Evolutionary conservation across 2,888 invertebrate genomes (phyloP), one percentile per base, ranked within the genome.

Genomic region (Endotricha flammealis): DNA sequence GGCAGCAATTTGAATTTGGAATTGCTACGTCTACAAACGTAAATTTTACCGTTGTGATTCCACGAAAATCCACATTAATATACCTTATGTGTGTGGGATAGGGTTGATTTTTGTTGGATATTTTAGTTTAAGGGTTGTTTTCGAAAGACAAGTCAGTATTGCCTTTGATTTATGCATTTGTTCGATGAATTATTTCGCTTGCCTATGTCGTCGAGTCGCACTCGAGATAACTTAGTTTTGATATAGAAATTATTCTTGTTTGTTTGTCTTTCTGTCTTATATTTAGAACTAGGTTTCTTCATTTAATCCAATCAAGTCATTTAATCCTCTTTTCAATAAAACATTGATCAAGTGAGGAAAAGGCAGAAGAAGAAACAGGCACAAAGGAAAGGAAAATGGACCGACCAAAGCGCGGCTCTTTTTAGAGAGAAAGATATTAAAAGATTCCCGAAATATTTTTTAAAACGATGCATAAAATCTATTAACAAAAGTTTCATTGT

Each of bases 101-200:
- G 20, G 7, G n/a, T 20, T 6, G 8, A 7, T 20, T 20, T 20
- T 20, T 4, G 8, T 20, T 20, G 6, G 20, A 3, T n/a, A 20
- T 2, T 43, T 42, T 38, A 41, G 17, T 23, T 42, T 38, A 17
- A n/a, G 6, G 7, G 25, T n/a, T 42, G 39, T 38, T 39, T 22
- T 20, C 23, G 3, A 22, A 32, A 29, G 12, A 22, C 24, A 45
- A 64, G 64, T 60, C 57, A 58, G 66, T 71, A 72, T 73, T 70
- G 72, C 63, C 55, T 75, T 74, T 85, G 82, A 85, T 83, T 83
- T 82, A 85, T 81, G 77, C 66, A 71, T 77, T 70, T 60, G 74
- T 83, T 80, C 81, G 71, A 83, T 85, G 80, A 83, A 74, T 82
- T 82, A 83, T 83, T 46, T 72, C 69, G 57, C 50, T 50, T 54